Evolutionary conservation across 2,888 invertebrate species (phyloP), one percentile per base, ranked within the genome.

Genomic region (Macrophya alboannulata): DNA sequence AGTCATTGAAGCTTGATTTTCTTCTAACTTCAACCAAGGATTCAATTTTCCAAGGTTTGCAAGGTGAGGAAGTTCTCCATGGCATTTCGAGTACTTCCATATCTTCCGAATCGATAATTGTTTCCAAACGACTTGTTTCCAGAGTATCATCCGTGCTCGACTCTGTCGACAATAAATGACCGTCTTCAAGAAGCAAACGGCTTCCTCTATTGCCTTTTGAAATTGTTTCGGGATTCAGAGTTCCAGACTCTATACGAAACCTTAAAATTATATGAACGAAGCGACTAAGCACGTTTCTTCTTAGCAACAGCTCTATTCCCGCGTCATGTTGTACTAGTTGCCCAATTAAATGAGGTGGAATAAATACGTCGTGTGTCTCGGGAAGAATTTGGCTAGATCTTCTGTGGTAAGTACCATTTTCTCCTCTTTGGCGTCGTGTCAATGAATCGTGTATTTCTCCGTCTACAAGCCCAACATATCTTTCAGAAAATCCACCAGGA

Each of bases 391-490:
- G 95, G 89, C 95, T 96, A 88, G 95, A 95, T 87, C 97, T 94
- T 86, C 97, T 95, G 86, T 96, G 96, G 90, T 97, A 97, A 86
- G 95, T 94, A 0, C 97, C 97, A 91, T 97, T 97, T 90, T 97
- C 97, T 79, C 96, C 96, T 88, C 97, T 95, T 90, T 97, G 97
- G 91, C 98, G 97, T 85, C 97, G 95, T 1, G 98, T 98, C 89
- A 99, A 94, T 55, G 97, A 97, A 91, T 98, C 97, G 92, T 98
- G 97, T 89, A 98, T 96, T 88, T 97, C 96, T 81, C 97, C 97
- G 93, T 99, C 99, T 51, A 99, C 96, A 45, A 99, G 94, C 15
- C 97, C 96, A 4, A 98, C 98, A 94, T 99, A 99, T 89, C 97
- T 90, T 65, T 93, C 93, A 1, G 92, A 91, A 21, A 91, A 92